Conservation (phyloP, 1,140 invertebrate species). For the Cotesia chilonis region DNA sequence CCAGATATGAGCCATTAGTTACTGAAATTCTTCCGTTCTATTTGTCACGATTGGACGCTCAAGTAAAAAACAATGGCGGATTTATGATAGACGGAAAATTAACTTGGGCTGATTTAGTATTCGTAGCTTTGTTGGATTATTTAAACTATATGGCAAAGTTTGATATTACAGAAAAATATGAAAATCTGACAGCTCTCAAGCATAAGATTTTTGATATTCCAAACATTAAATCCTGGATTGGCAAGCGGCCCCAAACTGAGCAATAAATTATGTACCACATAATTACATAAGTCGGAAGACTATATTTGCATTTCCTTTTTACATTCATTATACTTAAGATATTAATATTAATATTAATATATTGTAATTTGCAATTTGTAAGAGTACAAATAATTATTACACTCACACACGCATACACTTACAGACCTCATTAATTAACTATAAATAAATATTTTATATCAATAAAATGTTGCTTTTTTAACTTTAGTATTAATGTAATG, state of each 20-base stretch:
- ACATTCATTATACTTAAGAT: too few relatives aligned
- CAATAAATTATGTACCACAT: constrained; percentile 52
- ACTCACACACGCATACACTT: too few relatives aligned
- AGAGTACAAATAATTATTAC: too few relatives aligned
- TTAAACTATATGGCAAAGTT: constrained; percentile 68
- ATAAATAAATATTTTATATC: too few relatives aligned
- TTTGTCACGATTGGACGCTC: constrained; percentile 58
- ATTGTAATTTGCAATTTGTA: too few relatives aligned
- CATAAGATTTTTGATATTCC: constrained; percentile 68
- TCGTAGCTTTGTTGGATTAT: constrained; percentile 71
- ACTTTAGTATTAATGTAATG: too few relatives aligned
- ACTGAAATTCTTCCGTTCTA: constrained; percentile 52
- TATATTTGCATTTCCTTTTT: too few relatives aligned
- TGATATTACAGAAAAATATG: constrained; percentile 69
- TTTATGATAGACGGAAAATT: constrained; percentile 62
- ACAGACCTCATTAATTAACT: too few relatives aligned
- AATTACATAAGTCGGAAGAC: too few relatives aligned
- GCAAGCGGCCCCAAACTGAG: constrained; percentile 69
- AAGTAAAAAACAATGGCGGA: constrained; percentile 61
- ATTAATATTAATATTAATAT: too few relatives aligned
- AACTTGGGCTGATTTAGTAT: constrained; percentile 74
- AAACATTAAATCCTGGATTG: constrained; percentile 73
- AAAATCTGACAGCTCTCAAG: constrained; percentile 67
- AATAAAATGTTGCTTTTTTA: too few relatives aligned
- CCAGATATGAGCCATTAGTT: constrained; percentile 45